Evolutionary conservation across 2,113 vertebrate genomes (phyloP), one percentile per base, ranked within the genome.

Genomic region (Daboia siamensis): DNA sequence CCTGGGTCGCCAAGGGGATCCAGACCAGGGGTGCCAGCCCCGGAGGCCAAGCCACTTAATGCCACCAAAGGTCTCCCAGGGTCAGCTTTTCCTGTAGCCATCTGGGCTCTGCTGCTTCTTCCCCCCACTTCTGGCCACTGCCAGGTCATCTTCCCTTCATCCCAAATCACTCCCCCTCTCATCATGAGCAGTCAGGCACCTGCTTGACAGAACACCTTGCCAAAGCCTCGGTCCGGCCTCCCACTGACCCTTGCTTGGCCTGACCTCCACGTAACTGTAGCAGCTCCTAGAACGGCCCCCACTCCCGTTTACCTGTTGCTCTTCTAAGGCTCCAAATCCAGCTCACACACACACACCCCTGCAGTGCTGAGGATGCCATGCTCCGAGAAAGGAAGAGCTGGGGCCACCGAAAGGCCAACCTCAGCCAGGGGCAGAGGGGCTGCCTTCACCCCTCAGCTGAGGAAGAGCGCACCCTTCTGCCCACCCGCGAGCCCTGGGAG

Each of bases 401-500:
- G 69, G n/a, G n/a, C 69, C 11, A 12, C 64, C 12, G 2, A 74
- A 17, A 74, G 5, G 12, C 29, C 64, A 4, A 12, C 11, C 11
- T 11, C 11, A 4, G 10, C 59, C 59, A 23, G 57, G 21, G 57
- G 57, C 2, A 0, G 9, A 64, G 26, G 26, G 10, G 10, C 61
- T 4, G 0, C 29, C 64, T 69, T 6, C 13, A 13, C 64, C 69
- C 5, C 13, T 17, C n/a, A 33, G 69, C 69, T 44, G 64, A 69
- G 59, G 1, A 12, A 13, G 61, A n/a, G 61, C 4, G 61, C 26
- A 15, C 69, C 5, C 33, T 39, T 33, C 69, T 33, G 33, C n/a
- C n/a, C 69, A 39, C 17, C 0, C 8, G 33, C 3, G 5, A 0
- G 6, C n/a, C 55, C 74, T 4, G 17, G 26, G 26, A 0, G 87